A percentile compares a stretch with the other conserved stretches of the same genome.
Evolutionary conservation across 1,140 invertebrate species (phyloP).

Genomic region (Macrobrachium rosenbergii): DNA sequence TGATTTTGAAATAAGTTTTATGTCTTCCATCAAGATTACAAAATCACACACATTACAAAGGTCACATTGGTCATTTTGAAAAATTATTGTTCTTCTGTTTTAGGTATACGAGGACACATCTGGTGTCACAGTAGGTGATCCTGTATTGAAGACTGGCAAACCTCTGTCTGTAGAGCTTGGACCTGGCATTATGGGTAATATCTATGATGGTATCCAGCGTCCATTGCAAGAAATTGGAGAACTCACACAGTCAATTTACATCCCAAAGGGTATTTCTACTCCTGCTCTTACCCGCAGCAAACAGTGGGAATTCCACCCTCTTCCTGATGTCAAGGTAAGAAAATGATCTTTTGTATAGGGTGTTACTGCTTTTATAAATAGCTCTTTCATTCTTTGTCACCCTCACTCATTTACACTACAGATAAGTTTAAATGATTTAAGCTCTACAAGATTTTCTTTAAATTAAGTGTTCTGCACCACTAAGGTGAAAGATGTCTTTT

Average conservation of each 20-base stretch:
- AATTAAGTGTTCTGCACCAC: no score
- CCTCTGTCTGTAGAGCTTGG: constrained; percentile 98
- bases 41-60: no score
- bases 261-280: constrained; percentile 98
- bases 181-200: constrained; percentile 99
- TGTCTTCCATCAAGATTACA: no score
- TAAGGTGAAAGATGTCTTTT: no score
- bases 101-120: constrained; percentile 99
- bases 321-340: no score
- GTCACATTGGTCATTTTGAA: not conserved
- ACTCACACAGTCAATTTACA: constrained; percentile 96
- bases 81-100: not conserved
- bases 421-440: no score
- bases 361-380: no score
- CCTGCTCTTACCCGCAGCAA: constrained; percentile 87
- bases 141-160: constrained; percentile 97
- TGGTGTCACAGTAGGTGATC: constrained; percentile 99
- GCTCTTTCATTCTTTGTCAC: no score
- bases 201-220: constrained; percentile 99
- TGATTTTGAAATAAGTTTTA: no score
- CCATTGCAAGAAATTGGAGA: constrained; percentile 97
- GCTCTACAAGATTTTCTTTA: no score
- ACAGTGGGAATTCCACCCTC: constrained; percentile 94
- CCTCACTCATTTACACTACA: no score
- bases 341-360: no score